Evolutionary conservation across 2,888 invertebrate species (phyloP).

Genomic region (Tortrix viridana): DNA sequence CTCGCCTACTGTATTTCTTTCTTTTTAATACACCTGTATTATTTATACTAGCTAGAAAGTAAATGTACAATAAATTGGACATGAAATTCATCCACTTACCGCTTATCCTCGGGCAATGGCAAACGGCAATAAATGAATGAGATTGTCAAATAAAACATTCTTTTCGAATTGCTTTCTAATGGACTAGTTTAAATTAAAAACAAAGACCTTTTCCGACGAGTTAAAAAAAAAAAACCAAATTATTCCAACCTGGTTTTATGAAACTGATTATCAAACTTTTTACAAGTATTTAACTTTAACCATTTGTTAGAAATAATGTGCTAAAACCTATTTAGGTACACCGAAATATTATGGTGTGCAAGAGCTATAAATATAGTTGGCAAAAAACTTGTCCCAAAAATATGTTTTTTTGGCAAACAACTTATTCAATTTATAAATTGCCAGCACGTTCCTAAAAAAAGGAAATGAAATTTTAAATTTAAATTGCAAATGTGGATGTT

Average conservation of each 20-base stretch:
- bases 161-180: slow-evolving; percentile 14
- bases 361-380: too few species aligned
- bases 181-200: background rate
- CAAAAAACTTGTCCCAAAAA: background rate
- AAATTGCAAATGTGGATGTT: slow-evolving; percentile 40
- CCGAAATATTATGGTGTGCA: too few species aligned
- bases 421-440: background rate
- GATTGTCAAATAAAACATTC: slow-evolving; percentile 17
- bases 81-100: slow-evolving; percentile 26
- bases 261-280: too few species aligned
- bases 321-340: too few species aligned
- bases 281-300: too few species aligned
- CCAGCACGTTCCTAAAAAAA: background rate
- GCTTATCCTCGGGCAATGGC: slow-evolving; percentile 16
- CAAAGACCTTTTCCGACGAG: too few species aligned
- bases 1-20: slow-evolving; percentile 13
- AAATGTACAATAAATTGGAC: slow-evolving; percentile 38
- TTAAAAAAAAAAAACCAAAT: too few species aligned
- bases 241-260: too few species aligned
- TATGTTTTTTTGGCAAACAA: background rate
- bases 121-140: slow-evolving; percentile 6
- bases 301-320: too few species aligned
- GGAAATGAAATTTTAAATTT: slow-evolving; percentile 16
- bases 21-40: slow-evolving; percentile 17
- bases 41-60: slow-evolving; percentile 51